Base-by-base conservation (phyloP, 2,113 vertebrate genomes). In the Probosciger aterrimus region DNA sequence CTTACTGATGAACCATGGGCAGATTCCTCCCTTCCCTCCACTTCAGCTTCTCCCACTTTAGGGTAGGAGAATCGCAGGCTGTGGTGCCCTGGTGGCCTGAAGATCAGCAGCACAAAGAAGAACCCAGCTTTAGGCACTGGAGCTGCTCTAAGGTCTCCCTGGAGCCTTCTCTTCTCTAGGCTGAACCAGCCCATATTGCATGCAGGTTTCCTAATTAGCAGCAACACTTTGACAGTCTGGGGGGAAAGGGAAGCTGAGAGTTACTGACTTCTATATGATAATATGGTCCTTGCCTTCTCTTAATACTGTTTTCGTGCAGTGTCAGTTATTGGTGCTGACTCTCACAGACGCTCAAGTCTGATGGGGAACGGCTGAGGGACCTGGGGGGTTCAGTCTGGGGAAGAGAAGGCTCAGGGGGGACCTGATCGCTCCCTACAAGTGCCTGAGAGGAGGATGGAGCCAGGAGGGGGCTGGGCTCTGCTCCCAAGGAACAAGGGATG, bases 271-370 rank as follows among this genome's bases (percentile, higher is more conserved):
- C 2, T 9, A 2, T 2, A 2, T 19, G 19, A 5, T 30, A 12
- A 6, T 13, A 7, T n/a, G 35, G 35, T 23, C 39, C 11, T 75
- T 65, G 31, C 77, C 43, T 64, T 39, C 53, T 62, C 30, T 28
- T 64, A 28, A 11, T 6, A 1, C 37, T 7, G 0, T 39, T 35
- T 33, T 31, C 25, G 2, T 14, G 52, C 39, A 25, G 3, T 12
- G 39, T 60, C 37, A 55, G 44, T 60, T 62, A 3, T 7, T 24
- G 49, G 23, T 37, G 63, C 47, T 15, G 4, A 10, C 30, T 55
- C n/a, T 27, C 14, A 18, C 15, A 59, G 33, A 23, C 57, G 35
- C 57, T 24, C 33, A 59, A 23, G 55, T 59, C 8, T 59, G 33
- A 59, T 35, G 57, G 14, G 57, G 57, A 59, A 35, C 0, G 4